Conservation (phyloP, 2,113 vertebrate genomes). For the Verasper variegatus region DNA sequence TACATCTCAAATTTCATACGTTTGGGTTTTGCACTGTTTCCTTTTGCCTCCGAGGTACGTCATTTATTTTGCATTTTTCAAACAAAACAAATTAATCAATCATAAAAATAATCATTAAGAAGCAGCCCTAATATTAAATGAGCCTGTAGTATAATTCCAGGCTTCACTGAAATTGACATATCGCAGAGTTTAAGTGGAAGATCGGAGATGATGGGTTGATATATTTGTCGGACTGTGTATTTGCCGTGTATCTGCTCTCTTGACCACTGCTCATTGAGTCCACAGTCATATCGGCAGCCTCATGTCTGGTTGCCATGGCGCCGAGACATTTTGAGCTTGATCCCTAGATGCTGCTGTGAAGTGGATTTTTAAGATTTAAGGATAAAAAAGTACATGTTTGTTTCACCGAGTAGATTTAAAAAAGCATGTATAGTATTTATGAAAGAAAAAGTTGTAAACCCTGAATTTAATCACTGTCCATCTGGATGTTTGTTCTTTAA, state of each 20-base stretch:
- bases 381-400: neutral
- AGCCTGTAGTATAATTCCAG: neutral
- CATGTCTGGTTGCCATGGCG: conserved; percentile 58
- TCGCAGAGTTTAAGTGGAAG: neutral
- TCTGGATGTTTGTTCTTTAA: conserved; percentile 30
- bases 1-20: no score
- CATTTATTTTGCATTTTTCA: no score
- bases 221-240: conserved; percentile 18
- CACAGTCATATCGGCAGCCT: conserved; percentile 35
- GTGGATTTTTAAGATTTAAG: conserved; percentile 18
- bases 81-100: neutral
- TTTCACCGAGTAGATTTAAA: neutral
- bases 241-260: conserved; percentile 22
- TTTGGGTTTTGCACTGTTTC: no score
- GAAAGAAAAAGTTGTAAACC: neutral
- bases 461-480: neutral
- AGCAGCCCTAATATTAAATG: neutral
- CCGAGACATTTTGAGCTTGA: conserved; percentile 22
- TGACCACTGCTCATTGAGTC: conserved; percentile 39
- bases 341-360: conserved; percentile 25
- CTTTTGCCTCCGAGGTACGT: no score
- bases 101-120: neutral
- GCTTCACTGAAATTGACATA: neutral
- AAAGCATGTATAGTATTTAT: neutral
- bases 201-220: neutral